Evolutionary conservation across 2,113 vertebrate genomes (phyloP).

Genomic region (Odocoileus hemionus): DNA sequence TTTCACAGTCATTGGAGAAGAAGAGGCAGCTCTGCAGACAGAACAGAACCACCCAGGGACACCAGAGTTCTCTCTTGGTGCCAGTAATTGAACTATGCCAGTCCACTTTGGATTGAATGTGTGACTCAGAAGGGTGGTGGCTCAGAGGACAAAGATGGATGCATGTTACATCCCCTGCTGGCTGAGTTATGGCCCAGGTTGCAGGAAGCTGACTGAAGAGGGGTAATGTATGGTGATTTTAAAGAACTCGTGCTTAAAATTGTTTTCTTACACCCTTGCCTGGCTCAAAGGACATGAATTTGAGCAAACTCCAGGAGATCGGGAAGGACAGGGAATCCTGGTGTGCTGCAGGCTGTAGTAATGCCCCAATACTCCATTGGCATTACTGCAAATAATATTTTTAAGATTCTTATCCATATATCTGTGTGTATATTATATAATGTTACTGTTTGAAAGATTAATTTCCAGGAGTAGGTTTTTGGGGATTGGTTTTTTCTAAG

Average conservation of each 20-base stretch:
- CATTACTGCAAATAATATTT: not conserved
- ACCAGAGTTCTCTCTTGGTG: no score
- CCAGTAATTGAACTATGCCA: not conserved
- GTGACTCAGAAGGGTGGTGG: not conserved
- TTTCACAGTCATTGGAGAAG: not conserved
- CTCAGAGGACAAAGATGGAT: fast-evolving
- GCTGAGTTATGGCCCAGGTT: not conserved
- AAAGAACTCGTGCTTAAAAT: not conserved
- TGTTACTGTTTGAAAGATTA: not conserved
- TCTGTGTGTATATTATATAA: not conserved
- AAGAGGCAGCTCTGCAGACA: not conserved
- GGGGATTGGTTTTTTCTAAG: not conserved
- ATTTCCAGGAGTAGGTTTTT: not conserved
- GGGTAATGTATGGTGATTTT: not conserved
- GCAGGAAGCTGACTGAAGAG: not conserved
- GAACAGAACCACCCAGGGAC: not conserved
- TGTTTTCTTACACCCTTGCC: not conserved
- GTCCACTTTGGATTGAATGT: not conserved
- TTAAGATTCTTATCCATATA: not conserved
- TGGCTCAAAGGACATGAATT: not conserved
- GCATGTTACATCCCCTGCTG: not conserved
- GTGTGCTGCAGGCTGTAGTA: not conserved
- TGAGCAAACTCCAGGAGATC: not conserved
- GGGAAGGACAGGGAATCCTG: not conserved
- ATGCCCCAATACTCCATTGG: not conserved